These are phyloP conservation scores for Chrysemys picta DNA, from an alignment of 2,113 vertebrate species.

Conservation along the genomic window DNA sequence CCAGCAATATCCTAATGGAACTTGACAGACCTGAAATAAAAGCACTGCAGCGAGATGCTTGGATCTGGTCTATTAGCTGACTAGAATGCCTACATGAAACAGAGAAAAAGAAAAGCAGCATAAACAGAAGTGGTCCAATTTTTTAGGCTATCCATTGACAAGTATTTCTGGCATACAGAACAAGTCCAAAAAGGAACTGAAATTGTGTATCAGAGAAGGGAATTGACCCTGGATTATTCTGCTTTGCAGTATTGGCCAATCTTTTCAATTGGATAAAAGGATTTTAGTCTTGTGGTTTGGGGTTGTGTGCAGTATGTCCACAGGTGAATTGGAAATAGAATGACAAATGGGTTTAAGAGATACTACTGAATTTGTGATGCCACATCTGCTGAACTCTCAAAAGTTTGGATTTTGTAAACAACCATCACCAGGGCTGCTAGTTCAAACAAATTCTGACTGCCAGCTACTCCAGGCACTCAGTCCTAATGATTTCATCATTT, in stretches of 20 bases:
- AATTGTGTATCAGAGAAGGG: not conserved
- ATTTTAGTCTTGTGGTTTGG: conserved; percentile 11
- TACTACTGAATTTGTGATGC: not conserved
- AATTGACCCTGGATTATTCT: not conserved
- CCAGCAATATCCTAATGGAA: not conserved
- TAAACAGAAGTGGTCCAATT: not conserved
- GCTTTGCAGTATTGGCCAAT: conserved; percentile 24
- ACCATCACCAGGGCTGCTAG: not conserved
- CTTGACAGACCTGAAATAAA: not conserved
- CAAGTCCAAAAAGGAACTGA: not conserved
- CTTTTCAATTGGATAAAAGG: not conserved
- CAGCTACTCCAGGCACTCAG: not conserved
- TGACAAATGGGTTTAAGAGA: conserved; percentile 17
- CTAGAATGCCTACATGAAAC: not conserved
- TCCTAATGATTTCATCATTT: not conserved
- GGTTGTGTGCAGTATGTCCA: conserved; percentile 3
- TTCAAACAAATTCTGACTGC: not conserved
- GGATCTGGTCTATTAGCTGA: not conserved
- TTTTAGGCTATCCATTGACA: not conserved
- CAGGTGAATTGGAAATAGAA: conserved; percentile 16
- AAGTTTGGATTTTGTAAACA: conserved; percentile 36
- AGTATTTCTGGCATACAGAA: not conserved
- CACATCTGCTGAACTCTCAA: not conserved
- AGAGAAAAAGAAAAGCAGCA: not conserved
- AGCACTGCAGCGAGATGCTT: not conserved